Percentiles rank a stretch among this genome's conserved stretches.
Evolutionary conservation across 2,888 invertebrate species (phyloP).

Genomic region (Harmothoe impar): DNA sequence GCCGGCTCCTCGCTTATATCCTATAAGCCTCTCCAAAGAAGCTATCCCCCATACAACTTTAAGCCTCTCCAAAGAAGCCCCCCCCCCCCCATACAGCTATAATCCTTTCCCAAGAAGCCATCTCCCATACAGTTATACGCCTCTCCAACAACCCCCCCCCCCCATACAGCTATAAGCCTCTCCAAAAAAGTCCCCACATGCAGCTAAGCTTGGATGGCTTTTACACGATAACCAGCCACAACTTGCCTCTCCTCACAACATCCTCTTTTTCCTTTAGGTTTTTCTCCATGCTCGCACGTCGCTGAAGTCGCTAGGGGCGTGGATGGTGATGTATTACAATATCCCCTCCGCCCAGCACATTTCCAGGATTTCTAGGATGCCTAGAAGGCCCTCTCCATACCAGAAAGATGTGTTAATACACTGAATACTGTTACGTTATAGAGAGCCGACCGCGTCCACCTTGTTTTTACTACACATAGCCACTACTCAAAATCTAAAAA

Average conservation of each 20-base stretch:
- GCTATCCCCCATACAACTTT: too few relatives aligned
- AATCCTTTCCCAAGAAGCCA: too few relatives aligned
- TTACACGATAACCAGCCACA: too few relatives aligned
- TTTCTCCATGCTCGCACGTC: background rate
- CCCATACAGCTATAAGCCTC: too few relatives aligned
- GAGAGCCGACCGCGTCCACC: background rate
- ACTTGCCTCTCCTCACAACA: background rate
- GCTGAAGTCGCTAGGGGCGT: background rate
- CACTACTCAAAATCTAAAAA: background rate
- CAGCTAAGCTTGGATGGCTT: too few relatives aligned
- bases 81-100: too few relatives aligned
- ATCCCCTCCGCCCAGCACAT: conserved; percentile 25
- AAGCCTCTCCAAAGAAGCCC: too few relatives aligned
- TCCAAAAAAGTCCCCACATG: too few relatives aligned
- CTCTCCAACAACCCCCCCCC: too few relatives aligned
- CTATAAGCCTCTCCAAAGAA: too few relatives aligned
- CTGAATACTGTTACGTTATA: conserved; percentile 20
- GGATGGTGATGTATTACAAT: conserved; percentile 28
- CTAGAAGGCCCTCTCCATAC: conserved; percentile 16
- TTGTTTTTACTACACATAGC: background rate
- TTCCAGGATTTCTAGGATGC: conserved; percentile 24
- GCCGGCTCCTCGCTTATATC: too few relatives aligned
- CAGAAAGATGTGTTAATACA: conserved; percentile 28
- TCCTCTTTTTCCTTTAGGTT: background rate
- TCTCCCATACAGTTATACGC: too few relatives aligned